These are phyloP conservation scores for Lordiphosa collinella DNA, from an alignment of 1,140 invertebrate species.

Conservation along the genomic window DNA sequence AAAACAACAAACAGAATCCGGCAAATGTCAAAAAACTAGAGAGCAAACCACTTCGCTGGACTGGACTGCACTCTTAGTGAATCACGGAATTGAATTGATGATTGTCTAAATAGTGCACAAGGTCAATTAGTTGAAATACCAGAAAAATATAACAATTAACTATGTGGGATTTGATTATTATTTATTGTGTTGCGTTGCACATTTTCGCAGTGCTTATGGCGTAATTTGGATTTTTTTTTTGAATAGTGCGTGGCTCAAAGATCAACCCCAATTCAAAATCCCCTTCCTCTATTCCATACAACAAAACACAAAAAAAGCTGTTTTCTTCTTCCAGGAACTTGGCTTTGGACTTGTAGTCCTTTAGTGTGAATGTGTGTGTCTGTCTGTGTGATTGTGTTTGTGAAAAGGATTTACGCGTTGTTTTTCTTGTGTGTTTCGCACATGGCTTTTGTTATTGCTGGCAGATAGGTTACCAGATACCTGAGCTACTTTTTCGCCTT, in stretches of 20 bases:
- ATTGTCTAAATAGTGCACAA: constrained; percentile 67
- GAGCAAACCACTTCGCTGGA: background rate
- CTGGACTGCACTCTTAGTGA: constrained; percentile 25
- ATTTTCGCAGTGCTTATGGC: constrained; percentile 20
- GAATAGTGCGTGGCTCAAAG: constrained; percentile 30
- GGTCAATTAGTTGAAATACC: constrained; percentile 72
- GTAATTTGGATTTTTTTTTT: constrained; percentile 31
- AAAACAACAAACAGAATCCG: constrained; percentile 20
- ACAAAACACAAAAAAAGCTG: constrained; percentile 37
- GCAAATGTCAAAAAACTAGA: constrained; percentile 8
- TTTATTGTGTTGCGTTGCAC: background rate
- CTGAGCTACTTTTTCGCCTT: constrained; percentile 66
- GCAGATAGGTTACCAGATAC: constrained; percentile 65
- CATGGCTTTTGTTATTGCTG: constrained; percentile 37
- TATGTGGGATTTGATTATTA: constrained; percentile 23
- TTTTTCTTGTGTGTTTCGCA: constrained; percentile 49
- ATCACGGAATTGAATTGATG: constrained; percentile 58
- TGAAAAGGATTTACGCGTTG: constrained; percentile 73
- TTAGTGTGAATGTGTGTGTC: constrained; percentile 4
- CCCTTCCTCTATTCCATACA: constrained; percentile 11
- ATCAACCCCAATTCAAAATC: constrained; percentile 41
- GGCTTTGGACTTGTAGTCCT: constrained; percentile 14
- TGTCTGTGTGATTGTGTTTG: constrained; percentile 58
- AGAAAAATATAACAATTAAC: constrained; percentile 46
- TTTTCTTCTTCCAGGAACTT: constrained; percentile 55